Evolutionary conservation across 2,797 vertebrate genomes (phyloP).

Genomic region (Acanthurus lineatus): DNA sequence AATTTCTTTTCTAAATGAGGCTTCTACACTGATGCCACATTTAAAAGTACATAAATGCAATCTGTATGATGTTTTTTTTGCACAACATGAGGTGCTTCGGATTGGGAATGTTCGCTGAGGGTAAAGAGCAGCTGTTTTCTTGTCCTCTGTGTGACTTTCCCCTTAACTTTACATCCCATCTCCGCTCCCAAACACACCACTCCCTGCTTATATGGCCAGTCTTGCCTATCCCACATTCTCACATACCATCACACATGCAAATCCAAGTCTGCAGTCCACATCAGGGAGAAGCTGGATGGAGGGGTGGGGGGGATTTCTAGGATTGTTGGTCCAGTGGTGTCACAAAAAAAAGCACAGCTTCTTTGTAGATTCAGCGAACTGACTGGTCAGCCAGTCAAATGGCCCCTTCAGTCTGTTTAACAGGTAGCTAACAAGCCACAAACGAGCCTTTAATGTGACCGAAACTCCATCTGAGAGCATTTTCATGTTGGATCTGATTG

Average conservation of each 20-base stretch:
- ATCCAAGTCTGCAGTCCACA: background rate
- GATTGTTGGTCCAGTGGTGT: background rate
- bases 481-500: too few relatives aligned
- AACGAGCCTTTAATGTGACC: too few relatives aligned
- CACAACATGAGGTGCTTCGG: too few relatives aligned
- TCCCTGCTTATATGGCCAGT: background rate
- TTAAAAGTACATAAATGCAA: background rate
- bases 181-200: slow-evolving; percentile 17
- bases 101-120: background rate
- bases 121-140: slow-evolving; percentile 10
- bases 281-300: background rate
- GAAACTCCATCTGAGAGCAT: too few relatives aligned
- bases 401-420: too few relatives aligned
- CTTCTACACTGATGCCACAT: background rate
- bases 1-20: background rate
- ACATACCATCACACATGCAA: slow-evolving; percentile 6
- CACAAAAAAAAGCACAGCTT: background rate
- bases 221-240: slow-evolving; percentile 18
- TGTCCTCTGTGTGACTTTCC: background rate
- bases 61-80: background rate
- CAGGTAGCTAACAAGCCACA: too few relatives aligned
- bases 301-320: background rate
- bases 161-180: background rate
- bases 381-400: too few relatives aligned
- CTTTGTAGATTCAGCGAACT: too few relatives aligned